Evolutionary conservation across 2,113 vertebrate genomes (phyloP), one percentile per base, ranked within the genome.

Genomic region (Leptosomus discolor): DNA sequence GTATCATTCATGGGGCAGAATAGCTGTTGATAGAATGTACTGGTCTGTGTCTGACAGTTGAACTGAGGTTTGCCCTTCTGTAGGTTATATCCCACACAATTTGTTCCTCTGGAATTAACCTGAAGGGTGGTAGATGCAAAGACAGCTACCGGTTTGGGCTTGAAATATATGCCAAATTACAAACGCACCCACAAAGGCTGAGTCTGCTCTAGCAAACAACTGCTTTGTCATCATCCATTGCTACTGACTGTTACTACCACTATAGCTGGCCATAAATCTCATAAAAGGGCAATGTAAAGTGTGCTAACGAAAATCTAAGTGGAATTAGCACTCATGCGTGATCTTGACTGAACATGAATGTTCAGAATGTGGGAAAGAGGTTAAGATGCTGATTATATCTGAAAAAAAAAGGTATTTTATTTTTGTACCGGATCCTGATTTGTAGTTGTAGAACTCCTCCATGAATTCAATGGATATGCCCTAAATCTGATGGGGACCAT

Each of bases 11-110:
- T 3, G 71, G n/a, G 83, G 51, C 69, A 76, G 24, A 14, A 41
- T 0, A 30, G 9, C 56, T 15, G 22, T 3, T 10, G 8, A 1
- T 8, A 5, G 4, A 1, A 12, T 0, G 22, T 12, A 3, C 15
- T 75, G 61, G 9, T 41, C 34, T 29, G 24, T 69, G 26, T 27
- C 73, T 18, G 18, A 0, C 0, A 12, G 15, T 13, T 45, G 56
- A 70, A 1, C 70, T 63, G 75, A 45, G 37, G 11, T 83, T 83
- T 79, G 68, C 36, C 50, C 73, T 73, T 37, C 67, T 50, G 0
- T 4, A 57, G 14, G 43, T 54, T 60, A 4, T 7, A 13, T n/a
- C 71, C 46, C 57, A 14, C 43, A 3, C 21, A 6, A 27, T 63
- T 37, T 36, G 12, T 37, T 79, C 43, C 22, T 15, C 84, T 56